phyloP scores from a whole-genome alignment of 2,888 invertebrate genomes.

The Leucophenga maculata region DNA sequence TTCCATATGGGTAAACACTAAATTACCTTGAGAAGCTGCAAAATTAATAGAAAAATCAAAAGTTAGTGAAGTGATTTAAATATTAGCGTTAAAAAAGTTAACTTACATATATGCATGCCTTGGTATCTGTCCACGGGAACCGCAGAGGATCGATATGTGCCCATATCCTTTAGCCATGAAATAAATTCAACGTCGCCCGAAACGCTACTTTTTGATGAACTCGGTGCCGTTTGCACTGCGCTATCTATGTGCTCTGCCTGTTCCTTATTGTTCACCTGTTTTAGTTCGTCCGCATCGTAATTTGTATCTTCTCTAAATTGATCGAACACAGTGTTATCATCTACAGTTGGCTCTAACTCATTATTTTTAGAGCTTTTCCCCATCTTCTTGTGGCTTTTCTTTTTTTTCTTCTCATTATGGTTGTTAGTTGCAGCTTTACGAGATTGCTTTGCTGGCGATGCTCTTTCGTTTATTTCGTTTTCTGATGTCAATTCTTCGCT shows the following conservation, averaged over 20 bases:
- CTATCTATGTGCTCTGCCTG: background rate
- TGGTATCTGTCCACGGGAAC: constrained; percentile 32
- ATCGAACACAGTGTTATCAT: constrained; percentile 39
- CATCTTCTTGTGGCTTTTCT: background rate
- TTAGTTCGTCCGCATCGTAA: background rate
- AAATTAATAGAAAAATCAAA: no score
- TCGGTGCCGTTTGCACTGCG: no score
- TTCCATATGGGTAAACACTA: constrained; percentile 46
- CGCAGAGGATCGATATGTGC: background rate
- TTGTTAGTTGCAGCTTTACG: no score
- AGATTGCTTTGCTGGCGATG: constrained; percentile 15
- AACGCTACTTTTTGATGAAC: background rate
- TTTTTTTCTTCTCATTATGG: constrained; percentile 8
- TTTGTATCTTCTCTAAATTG: constrained; percentile 27
- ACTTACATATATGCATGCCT: constrained; percentile 38
- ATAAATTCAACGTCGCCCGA: constrained; percentile 35
- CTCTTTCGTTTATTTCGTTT: background rate
- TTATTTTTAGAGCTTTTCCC: background rate
- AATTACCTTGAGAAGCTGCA: constrained; percentile 37
- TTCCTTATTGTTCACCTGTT: background rate
- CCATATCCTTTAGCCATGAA: constrained; percentile 44
- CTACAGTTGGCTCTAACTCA: constrained; percentile 16
- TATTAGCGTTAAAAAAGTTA: background rate
- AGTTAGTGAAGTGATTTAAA: no score
- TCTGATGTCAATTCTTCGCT: background rate